Base-by-base conservation (phyloP, 2,797 vertebrate genomes). In the Bryconaethiops microstoma region DNA sequence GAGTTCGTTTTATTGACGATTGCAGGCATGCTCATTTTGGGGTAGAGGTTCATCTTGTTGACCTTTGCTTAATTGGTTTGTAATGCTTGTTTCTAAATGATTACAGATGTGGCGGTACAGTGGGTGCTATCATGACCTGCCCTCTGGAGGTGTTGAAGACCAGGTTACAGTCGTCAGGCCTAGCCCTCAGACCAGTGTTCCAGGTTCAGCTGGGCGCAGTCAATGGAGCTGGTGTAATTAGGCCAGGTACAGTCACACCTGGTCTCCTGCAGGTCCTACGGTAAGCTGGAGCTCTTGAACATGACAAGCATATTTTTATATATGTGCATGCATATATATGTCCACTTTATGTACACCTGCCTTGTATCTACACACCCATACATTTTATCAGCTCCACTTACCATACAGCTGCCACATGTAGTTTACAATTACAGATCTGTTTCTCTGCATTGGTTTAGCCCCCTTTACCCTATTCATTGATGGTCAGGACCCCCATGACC, bases 111-210 rank as follows among this genome's bases (percentile, higher is more conserved):
- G 97, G 97, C 79, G 97, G 97, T 84, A 99, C 97, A 0, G 95
- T 99, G 81, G 97, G 98, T 80, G 97, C 98, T 90, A 96, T 99
- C 67, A 92, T 97, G 83, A 99, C 97, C 0, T 99, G 97, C 82
- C 98, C 97, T 1, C 91, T 99, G 45, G 97, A 99, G 91, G 97
- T 99, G 82, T 92, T 99, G 82, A 99, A 99, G 92, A 99, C 97
- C 0, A 93, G 97, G 76, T 87, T 99, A 5, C 97, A 99, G 71
- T 99, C 97, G 9, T 99, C 97, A 0, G 95, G 96, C 73, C 85
- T 99, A 19, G 87, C 95, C 29, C 94, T 99, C 55, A 92, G 96
- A 76, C 93, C 96, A 0, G 92, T 98, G 78, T 95, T 96, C 63
- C 98, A 99, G 88, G 96, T 99, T 68, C 97, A 99, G 67, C 92